phyloP scores from a whole-genome alignment of 2,888 invertebrate genomes.

The Crocallis elinguaria region DNA sequence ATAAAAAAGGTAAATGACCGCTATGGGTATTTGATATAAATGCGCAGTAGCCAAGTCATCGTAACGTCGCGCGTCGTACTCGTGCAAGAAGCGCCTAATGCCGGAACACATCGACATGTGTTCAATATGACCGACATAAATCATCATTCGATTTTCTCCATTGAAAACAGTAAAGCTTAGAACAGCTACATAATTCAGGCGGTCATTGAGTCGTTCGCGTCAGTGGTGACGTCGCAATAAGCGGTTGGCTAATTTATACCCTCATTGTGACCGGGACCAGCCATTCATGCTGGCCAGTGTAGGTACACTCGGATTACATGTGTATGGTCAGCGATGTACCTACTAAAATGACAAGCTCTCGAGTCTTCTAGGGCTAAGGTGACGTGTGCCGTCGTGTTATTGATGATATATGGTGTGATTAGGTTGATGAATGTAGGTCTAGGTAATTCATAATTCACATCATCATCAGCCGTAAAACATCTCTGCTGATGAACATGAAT shows the following conservation, averaged over 20 bases:
- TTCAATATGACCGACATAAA: constrained; percentile 14
- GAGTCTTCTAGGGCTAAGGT: neutral
- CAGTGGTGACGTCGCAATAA: constrained; percentile 52
- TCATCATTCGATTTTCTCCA: constrained; percentile 31
- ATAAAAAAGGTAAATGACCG: no score
- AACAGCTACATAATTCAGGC: constrained; percentile 32
- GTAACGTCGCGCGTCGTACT: no score
- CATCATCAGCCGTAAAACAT: no score
- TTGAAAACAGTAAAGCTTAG: constrained; percentile 27
- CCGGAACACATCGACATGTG: neutral
- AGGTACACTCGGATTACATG: neutral
- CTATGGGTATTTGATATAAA: no score
- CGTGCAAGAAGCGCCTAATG: no score
- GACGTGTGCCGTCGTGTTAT: neutral
- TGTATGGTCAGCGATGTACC: constrained; percentile 1
- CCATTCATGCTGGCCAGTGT: constrained; percentile 14
- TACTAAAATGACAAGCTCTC: neutral
- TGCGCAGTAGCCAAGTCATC: neutral
- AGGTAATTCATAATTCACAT: no score
- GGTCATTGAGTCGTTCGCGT: constrained; percentile 53
- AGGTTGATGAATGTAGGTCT: no score
- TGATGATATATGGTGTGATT: no score
- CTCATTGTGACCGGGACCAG: constrained; percentile 49
- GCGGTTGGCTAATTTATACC: constrained; percentile 57
- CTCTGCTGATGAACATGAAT: no score